Percentiles rank a stretch among this genome's conserved stretches.
Conservation (phyloP, 2,888 invertebrate genomes). For the Theretra japonica region DNA sequence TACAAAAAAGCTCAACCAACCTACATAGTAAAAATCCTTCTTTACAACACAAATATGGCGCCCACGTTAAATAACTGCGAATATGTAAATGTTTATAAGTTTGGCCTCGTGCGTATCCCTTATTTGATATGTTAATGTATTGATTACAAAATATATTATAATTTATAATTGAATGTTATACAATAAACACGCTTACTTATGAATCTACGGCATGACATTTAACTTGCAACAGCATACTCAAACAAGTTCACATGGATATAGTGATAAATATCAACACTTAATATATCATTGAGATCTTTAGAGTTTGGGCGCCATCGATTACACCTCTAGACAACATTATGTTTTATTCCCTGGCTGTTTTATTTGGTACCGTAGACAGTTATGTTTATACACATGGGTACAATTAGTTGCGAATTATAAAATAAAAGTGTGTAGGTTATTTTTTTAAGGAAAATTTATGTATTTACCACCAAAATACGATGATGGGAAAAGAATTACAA, state of each 20-base stretch:
- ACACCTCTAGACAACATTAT: too few species aligned
- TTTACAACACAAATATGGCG: slow-evolving; percentile 20
- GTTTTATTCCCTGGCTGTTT: too few species aligned
- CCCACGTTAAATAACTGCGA: slow-evolving; percentile 43
- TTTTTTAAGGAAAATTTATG: too few species aligned
- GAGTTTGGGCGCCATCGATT: neutral
- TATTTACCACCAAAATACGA: too few species aligned
- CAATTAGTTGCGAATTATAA: too few species aligned
- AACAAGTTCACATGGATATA: slow-evolving; percentile 3
- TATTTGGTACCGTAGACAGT: too few species aligned
- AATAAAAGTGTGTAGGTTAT: too few species aligned
- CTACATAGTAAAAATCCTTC: slow-evolving; percentile 21
- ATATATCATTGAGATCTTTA: neutral
- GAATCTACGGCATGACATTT: neutral
- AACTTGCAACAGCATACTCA: neutral
- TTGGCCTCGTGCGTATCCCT: slow-evolving; percentile 38
- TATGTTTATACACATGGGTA: too few species aligned
- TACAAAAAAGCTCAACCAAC: slow-evolving; percentile 2
- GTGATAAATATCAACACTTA: neutral
- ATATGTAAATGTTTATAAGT: slow-evolving; percentile 43
- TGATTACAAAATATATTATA: slow-evolving; percentile 32
- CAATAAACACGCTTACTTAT: slow-evolving; percentile 28
- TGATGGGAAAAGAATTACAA: too few species aligned
- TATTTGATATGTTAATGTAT: slow-evolving; percentile 37
- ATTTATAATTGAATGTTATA: slow-evolving; percentile 33